Conservation (phyloP, 2,888 invertebrate genomes). For the Thalpophila matura region DNA sequence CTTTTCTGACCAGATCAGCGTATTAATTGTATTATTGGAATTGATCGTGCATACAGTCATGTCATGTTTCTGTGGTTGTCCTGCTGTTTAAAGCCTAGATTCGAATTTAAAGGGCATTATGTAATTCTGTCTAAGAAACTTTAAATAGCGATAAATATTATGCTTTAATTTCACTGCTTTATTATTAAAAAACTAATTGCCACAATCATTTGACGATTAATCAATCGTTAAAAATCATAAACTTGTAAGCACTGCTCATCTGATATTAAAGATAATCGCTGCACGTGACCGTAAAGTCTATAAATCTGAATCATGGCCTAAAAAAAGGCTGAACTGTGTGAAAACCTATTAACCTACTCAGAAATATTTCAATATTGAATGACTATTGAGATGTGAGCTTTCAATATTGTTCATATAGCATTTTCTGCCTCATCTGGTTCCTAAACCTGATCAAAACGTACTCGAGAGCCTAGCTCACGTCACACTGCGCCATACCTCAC, state of each 20-base stretch:
- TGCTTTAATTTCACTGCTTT: neutral
- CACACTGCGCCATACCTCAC: neutral
- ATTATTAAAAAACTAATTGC: neutral
- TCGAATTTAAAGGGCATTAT: neutral
- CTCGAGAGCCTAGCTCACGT: neutral
- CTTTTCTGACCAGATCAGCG: too few species aligned
- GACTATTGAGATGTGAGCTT: too few species aligned
- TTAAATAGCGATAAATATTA: neutral
- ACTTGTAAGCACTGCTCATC: neutral
- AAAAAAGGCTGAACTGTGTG: neutral
- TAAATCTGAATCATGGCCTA: neutral
- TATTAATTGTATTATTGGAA: too few species aligned
- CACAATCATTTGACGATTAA: neutral
- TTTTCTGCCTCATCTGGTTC: neutral
- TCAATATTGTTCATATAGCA: neutral
- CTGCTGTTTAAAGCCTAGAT: too few species aligned
- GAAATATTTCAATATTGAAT: too few species aligned
- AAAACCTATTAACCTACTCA: neutral
- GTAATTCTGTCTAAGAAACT: neutral
- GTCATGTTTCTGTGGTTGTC: neutral
- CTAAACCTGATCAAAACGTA: neutral
- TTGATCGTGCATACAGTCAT: too few species aligned
- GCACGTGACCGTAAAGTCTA: constrained; percentile 17
- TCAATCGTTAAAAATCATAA: constrained; percentile 1
- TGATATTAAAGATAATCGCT: neutral